phyloP scores from a whole-genome alignment of 2,113 vertebrate species.

The Puma concolor region DNA sequence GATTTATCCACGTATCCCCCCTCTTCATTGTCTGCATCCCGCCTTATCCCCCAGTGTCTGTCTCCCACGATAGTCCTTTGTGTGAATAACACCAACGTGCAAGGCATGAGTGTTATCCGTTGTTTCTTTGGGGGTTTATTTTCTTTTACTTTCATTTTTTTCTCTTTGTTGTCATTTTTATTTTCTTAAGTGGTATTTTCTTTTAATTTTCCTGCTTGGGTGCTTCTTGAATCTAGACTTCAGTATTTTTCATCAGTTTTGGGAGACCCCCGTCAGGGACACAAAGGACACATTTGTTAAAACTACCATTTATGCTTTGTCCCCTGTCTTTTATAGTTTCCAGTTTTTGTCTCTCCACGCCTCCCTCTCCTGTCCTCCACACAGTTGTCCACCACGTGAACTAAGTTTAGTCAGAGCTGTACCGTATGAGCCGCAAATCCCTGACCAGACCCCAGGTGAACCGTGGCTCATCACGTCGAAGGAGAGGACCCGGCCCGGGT shows the following conservation, averaged over 20 bases:
- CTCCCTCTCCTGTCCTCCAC: neutral
- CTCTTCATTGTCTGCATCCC: too few relatives aligned
- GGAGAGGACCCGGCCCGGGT: neutral
- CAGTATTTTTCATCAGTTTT: neutral
- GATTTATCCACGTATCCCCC: neutral
- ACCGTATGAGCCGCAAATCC: too few relatives aligned
- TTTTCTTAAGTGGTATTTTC: neutral
- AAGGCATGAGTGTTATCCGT: too few relatives aligned
- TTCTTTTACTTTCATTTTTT: neutral
- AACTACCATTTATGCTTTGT: neutral
- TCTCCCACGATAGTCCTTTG: neutral
- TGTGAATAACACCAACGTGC: accelerated
- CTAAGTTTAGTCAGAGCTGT: too few relatives aligned
- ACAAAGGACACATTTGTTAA: neutral
- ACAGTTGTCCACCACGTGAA: accelerated
- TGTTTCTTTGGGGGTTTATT: neutral
- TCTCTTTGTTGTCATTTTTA: neutral
- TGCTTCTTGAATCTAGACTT: too few relatives aligned
- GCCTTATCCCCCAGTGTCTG: accelerated
- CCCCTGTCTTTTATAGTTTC: neutral
- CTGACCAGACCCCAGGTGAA: neutral
- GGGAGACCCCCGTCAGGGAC: neutral
- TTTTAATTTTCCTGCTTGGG: neutral
- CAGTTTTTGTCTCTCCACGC: neutral
- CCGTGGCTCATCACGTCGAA: accelerated